Conservation (phyloP, 1,140 invertebrate genomes). For the Periplaneta americana region DNA sequence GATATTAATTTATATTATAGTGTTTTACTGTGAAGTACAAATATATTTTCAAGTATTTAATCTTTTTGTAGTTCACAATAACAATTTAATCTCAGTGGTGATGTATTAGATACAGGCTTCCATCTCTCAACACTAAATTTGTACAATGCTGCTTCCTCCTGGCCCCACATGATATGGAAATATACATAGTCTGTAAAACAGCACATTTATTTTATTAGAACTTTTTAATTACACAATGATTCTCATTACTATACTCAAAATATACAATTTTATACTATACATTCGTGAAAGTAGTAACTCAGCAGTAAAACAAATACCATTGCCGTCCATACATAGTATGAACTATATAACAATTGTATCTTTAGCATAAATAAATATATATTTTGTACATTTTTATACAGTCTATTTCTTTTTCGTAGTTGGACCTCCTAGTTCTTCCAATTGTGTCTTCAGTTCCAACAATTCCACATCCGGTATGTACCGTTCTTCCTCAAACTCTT, state of each 20-base stretch:
- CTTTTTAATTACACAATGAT: not conserved
- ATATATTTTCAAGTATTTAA: not conserved
- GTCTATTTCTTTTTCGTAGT: not conserved
- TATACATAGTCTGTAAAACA: not conserved
- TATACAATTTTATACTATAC: not conserved
- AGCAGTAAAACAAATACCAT: not conserved
- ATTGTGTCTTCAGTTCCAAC: constrained; percentile 59
- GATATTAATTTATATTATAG: too few species aligned
- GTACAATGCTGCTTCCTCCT: not conserved
- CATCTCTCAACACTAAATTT: not conserved
- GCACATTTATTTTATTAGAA: not conserved
- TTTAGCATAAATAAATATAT: not conserved
- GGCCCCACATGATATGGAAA: too few species aligned
- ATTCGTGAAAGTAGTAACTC: not conserved
- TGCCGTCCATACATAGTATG: not conserved
- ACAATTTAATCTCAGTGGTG: not conserved
- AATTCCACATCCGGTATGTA: constrained; percentile 77
- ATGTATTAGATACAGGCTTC: not conserved
- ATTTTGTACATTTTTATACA: not conserved
- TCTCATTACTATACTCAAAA: not conserved
- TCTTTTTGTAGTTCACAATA: not conserved
- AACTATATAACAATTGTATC: not conserved
- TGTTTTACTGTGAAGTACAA: not conserved
- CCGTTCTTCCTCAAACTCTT: constrained; percentile 54
- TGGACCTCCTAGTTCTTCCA: not conserved